Percentiles rank a stretch among this genome's conserved stretches.
phyloP scores from a whole-genome alignment of 2,113 vertebrate genomes.

The Saimiri boliviensis region DNA sequence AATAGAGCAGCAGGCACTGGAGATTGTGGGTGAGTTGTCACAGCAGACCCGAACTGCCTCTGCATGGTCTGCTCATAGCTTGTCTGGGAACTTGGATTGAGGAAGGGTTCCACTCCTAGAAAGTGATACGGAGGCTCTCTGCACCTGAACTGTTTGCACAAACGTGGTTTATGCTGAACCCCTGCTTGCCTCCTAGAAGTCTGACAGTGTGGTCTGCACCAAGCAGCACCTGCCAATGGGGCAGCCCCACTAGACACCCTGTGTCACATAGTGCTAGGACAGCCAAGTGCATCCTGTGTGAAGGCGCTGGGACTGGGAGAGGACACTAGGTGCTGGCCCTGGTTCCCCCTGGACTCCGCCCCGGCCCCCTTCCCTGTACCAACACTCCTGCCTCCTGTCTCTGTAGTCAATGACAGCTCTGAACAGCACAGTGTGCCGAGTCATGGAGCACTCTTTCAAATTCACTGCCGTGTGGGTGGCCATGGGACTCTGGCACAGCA shows the following conservation, averaged over 20 bases:
- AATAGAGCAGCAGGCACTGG: not conserved
- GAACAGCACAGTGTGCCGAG: fast-evolving
- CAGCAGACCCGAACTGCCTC: too few relatives aligned
- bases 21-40: too few relatives aligned
- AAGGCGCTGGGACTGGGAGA: fast-evolving
- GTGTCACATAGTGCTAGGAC: too few relatives aligned
- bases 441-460: not conserved
- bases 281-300: fast-evolving
- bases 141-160: not conserved
- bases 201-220: not conserved
- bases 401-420: fast-evolving
- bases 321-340: not conserved
- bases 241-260: not conserved
- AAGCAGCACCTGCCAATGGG: too few relatives aligned
- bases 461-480: not conserved
- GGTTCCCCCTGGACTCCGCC: too few relatives aligned
- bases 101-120: too few relatives aligned
- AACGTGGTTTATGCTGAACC: not conserved
- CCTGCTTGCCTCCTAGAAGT: not conserved
- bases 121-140: too few relatives aligned
- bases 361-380: too few relatives aligned
- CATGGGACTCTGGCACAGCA: not conserved
- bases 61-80: too few relatives aligned
- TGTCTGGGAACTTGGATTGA: too few relatives aligned
- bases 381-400: too few relatives aligned